Conservation (phyloP, 2,888 invertebrate genomes). For the Alcis repandata region DNA sequence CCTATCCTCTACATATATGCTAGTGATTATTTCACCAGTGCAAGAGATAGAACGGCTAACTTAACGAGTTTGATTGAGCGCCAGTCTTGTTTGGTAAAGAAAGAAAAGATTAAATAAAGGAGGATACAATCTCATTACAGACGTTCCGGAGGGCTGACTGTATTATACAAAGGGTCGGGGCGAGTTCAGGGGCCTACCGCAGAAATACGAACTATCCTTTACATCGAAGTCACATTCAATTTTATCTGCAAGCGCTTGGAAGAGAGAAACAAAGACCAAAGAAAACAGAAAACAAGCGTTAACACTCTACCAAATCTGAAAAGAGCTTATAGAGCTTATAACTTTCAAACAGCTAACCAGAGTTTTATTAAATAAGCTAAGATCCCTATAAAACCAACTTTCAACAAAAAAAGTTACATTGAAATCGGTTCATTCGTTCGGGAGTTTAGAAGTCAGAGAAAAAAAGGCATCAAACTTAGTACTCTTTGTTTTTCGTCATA, state of each 20-base stretch:
- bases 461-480: too few relatives aligned
- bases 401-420: too few relatives aligned
- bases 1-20: background rate
- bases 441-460: too few relatives aligned
- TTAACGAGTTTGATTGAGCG: constrained; percentile 10
- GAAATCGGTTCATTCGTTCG: too few relatives aligned
- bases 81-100: constrained; percentile 23
- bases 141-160: constrained; percentile 31
- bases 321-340: too few relatives aligned
- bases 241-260: background rate
- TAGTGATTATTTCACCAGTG: background rate
- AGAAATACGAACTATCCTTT: background rate
- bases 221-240: background rate
- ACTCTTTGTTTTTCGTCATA: too few relatives aligned
- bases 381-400: too few relatives aligned
- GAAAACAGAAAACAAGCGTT: too few relatives aligned
- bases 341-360: background rate
- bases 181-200: constrained; percentile 11
- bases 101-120: constrained; percentile 32
- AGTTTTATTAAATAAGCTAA: background rate
- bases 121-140: constrained; percentile 36
- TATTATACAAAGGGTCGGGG: constrained; percentile 30
- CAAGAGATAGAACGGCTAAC: background rate
- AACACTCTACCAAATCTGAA: too few relatives aligned
- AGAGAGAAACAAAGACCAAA: too few relatives aligned